Conservation (phyloP, 2,888 invertebrate genomes). For the Nymphalis urticae region DNA sequence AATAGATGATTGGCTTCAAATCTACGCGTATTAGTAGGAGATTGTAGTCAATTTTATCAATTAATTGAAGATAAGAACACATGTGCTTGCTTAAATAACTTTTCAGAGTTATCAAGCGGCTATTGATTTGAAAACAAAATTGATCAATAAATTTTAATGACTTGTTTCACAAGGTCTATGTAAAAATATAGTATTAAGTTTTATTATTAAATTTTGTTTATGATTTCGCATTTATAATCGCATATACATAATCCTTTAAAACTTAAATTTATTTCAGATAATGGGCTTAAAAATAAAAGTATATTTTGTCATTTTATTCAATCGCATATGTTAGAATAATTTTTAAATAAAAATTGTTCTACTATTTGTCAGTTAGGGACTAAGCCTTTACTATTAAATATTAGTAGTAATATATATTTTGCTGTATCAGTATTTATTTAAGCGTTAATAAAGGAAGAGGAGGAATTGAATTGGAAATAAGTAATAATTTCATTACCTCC, state of each 20-base stretch:
- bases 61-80: background rate
- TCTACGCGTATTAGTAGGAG: background rate
- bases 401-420: too few relatives aligned
- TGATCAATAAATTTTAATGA: background rate
- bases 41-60: background rate
- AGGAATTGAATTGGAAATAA: too few relatives aligned
- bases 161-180: background rate
- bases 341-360: too few relatives aligned
- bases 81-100: background rate
- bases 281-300: too few relatives aligned
- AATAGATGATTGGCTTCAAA: background rate
- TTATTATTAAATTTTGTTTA: conserved; percentile 2
- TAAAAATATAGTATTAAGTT: background rate
- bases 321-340: too few relatives aligned
- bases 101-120: background rate
- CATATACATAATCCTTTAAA: background rate
- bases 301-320: too few relatives aligned
- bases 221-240: background rate
- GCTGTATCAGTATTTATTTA: too few relatives aligned
- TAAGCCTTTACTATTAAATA: too few relatives aligned
- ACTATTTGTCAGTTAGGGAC: too few relatives aligned
- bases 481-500: too few relatives aligned
- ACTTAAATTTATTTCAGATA: background rate
- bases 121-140: background rate
- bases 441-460: too few relatives aligned